Evolutionary conservation across 2,113 vertebrate species (phyloP).

Genomic region (Calyptomena viridis): DNA sequence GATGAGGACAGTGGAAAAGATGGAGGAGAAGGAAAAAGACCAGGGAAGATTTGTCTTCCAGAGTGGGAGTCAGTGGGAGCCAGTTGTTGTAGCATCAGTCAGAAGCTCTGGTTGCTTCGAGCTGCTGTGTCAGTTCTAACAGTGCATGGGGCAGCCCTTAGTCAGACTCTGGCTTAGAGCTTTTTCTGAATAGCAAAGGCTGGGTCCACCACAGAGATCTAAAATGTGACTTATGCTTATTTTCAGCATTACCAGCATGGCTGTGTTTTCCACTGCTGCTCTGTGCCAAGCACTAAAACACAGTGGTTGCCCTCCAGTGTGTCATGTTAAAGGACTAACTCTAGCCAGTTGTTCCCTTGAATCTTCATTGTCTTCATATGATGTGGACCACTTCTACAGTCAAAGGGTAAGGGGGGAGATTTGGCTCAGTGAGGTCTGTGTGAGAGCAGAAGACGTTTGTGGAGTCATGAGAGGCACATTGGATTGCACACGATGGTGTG

Average conservation of each 20-base stretch:
- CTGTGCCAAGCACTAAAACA: background rate
- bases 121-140: background rate
- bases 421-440: background rate
- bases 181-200: background rate
- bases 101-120: background rate
- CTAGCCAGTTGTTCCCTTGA: background rate
- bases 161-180: background rate
- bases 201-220: background rate
- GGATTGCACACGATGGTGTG: background rate
- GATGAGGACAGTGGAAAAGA: background rate
- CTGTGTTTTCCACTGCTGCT: background rate
- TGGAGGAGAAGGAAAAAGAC: background rate
- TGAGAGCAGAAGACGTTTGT: background rate
- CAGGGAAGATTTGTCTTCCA: background rate
- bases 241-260: background rate
- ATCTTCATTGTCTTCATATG: background rate
- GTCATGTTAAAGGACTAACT: background rate
- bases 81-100: background rate
- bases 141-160: fast-evolving
- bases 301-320: background rate
- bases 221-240: background rate
- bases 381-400: background rate
- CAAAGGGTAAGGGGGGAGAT: background rate
- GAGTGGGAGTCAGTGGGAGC: background rate
- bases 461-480: background rate